Evolutionary conservation across 92 coral and sea anemone genomes (phyloP).

Genomic region (Epizoanthus ramosus): DNA sequence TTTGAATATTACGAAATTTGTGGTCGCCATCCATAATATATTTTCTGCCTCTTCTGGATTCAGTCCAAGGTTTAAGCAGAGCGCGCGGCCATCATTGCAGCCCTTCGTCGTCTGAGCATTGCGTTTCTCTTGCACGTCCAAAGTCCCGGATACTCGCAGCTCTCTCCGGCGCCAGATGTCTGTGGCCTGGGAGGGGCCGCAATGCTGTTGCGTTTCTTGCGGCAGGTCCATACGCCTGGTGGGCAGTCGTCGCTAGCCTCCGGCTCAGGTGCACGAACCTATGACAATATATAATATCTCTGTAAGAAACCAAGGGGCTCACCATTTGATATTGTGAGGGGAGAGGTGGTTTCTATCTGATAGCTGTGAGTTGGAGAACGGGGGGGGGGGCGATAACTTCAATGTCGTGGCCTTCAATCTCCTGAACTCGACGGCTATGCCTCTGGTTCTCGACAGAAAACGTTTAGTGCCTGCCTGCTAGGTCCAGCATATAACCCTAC

Average conservation of each 20-base stretch:
- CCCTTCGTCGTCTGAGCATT: not conserved
- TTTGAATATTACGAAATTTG: not conserved
- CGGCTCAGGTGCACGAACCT: not conserved
- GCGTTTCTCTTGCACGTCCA: constrained; percentile 38
- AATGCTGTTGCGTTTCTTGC: constrained; percentile 16
- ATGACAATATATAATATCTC: not conserved
- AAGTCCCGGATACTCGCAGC: constrained; percentile 39
- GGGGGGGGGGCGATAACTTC: no score
- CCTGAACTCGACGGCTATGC: no score
- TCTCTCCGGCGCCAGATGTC: not conserved
- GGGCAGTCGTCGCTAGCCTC: not conserved
- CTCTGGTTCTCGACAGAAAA: no score
- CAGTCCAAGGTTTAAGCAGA: constrained; percentile 9
- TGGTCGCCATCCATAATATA: not conserved
- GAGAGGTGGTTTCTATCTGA: no score
- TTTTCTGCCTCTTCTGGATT: not conserved
- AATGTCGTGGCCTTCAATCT: no score
- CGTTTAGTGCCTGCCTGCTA: no score
- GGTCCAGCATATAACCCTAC: no score
- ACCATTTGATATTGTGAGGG: not conserved
- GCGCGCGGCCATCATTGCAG: not conserved
- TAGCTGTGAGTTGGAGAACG: no score
- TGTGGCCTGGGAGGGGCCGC: constrained; percentile 18
- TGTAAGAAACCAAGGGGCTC: no score
- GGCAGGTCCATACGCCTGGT: constrained; percentile 16